Evolutionary conservation across 2,113 vertebrate genomes (phyloP).

Genomic region (Erpornis zantholeuca): DNA sequence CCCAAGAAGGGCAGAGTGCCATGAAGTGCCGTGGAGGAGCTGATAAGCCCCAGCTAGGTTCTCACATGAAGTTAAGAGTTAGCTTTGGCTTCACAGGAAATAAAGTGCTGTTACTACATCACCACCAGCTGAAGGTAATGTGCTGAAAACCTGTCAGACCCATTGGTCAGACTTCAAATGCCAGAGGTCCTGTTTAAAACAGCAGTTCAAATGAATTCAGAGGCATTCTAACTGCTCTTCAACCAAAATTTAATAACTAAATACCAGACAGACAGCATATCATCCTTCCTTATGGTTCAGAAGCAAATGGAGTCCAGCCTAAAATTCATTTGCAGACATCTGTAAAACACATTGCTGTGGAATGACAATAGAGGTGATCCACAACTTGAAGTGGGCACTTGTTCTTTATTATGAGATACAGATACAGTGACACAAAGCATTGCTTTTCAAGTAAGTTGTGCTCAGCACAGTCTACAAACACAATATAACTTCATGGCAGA

Average conservation of each 20-base stretch:
- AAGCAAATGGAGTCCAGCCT: slow-evolving; percentile 9
- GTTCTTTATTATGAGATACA: slow-evolving; percentile 33
- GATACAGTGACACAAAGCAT: slow-evolving; percentile 12
- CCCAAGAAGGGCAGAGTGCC: background rate
- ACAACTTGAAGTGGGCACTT: slow-evolving; percentile 15
- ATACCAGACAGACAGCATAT: slow-evolving; percentile 46
- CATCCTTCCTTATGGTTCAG: slow-evolving; percentile 26
- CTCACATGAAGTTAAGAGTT: background rate
- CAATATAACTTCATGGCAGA: background rate
- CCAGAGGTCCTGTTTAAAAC: background rate
- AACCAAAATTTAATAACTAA: slow-evolving; percentile 46
- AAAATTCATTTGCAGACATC: slow-evolving; percentile 59
- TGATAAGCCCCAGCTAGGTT: background rate
- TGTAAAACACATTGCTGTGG: slow-evolving; percentile 69
- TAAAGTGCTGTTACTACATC: background rate
- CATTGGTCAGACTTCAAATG: background rate
- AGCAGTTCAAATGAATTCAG: background rate
- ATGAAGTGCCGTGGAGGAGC: background rate
- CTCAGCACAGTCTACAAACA: background rate
- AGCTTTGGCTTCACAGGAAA: background rate
- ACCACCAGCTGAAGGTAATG: background rate
- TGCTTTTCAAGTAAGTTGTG: background rate
- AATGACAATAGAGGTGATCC: slow-evolving; percentile 52
- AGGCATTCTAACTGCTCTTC: background rate
- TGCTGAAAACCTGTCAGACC: background rate